Conservation (phyloP, 2,113 vertebrate genomes). For the Cariama cristata region DNA sequence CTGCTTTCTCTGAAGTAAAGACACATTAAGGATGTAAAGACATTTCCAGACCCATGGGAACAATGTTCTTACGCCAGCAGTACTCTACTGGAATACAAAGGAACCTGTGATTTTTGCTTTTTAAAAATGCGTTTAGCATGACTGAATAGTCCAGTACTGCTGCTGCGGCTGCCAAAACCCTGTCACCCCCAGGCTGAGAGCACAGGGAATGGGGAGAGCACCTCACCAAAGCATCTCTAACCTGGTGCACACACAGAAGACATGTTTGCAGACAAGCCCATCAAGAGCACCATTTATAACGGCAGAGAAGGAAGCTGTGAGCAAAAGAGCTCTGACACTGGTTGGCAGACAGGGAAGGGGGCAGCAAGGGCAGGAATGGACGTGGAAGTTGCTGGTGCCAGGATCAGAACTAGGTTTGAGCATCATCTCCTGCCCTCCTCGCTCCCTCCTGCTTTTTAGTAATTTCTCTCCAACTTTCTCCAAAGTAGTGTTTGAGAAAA, state of each 20-base stretch:
- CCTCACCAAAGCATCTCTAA: no score
- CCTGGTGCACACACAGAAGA: not conserved
- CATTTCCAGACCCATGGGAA: not conserved
- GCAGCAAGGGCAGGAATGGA: not conserved
- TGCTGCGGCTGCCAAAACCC: not conserved
- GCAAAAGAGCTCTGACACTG: not conserved
- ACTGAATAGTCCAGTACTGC: not conserved
- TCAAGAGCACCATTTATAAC: not conserved
- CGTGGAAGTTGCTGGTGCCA: not conserved
- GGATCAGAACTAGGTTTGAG: not conserved
- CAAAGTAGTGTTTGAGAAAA: not conserved
- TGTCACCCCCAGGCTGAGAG: not conserved
- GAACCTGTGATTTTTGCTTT: not conserved
- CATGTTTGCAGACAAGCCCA: not conserved
- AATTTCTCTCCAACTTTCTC: not conserved
- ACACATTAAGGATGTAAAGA: slow-evolving; percentile 33
- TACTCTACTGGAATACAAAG: slow-evolving; percentile 10
- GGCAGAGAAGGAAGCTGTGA: not conserved
- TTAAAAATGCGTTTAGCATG: not conserved
- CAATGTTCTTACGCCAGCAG: not conserved
- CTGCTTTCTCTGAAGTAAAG: slow-evolving; percentile 20
- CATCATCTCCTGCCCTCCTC: not conserved
- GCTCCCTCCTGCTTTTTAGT: not conserved
- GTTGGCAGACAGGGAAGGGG: not conserved
- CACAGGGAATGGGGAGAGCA: not conserved